These are phyloP conservation scores for Palythoa caribaeorum DNA, from an alignment of 92 coral and sea anemone species.

Conservation along the genomic window DNA sequence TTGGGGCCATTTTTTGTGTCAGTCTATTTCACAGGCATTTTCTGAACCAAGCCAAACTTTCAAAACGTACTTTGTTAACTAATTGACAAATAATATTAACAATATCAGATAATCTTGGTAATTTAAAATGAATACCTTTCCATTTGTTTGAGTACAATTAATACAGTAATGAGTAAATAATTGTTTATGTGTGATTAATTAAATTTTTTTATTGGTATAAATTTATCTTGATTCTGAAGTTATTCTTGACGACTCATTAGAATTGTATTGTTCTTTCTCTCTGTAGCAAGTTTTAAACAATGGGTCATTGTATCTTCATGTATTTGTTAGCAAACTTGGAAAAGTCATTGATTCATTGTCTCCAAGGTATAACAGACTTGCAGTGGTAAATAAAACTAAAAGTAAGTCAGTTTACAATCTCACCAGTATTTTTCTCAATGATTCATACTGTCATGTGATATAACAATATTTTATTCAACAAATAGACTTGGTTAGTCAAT, in stretches of 20 bases:
- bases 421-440: background rate
- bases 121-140: too few species aligned
- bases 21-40: background rate
- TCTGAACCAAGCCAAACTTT: too few species aligned
- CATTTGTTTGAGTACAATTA: too few species aligned
- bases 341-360: constrained; percentile 80
- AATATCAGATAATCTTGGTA: too few species aligned
- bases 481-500: too few species aligned
- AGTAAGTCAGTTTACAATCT: constrained; percentile 64
- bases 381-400: constrained; percentile 84
- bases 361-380: constrained; percentile 78
- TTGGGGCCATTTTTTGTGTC: background rate
- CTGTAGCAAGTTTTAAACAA: constrained; percentile 79
- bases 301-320: constrained; percentile 94
- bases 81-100: too few species aligned
- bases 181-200: too few species aligned
- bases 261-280: background rate
- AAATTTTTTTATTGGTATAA: too few species aligned
- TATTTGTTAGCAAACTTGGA: constrained; percentile 78
- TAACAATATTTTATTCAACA: background rate
- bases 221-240: background rate
- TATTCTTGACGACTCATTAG: background rate
- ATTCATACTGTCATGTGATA: background rate
- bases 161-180: too few species aligned
- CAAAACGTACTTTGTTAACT: too few species aligned